Base-by-base conservation (phyloP, 2,888 invertebrate genomes). In the Metalampra italica region DNA sequence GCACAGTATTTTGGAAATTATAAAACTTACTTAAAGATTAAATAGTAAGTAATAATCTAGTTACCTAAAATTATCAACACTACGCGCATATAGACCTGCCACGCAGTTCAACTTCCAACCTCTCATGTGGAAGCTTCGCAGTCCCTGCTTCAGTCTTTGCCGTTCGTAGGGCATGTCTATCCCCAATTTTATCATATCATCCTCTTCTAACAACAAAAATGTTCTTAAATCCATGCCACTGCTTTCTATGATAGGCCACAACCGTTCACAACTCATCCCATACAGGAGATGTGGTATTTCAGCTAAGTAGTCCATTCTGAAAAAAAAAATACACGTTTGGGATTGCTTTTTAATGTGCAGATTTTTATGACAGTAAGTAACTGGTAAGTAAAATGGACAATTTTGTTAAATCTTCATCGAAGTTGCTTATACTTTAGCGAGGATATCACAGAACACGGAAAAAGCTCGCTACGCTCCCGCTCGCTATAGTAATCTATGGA, bases 101-200 rank as follows among this genome's bases (percentile, higher is more conserved):
- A 90, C 88, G 7, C 88, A 71, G 49, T 79, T 78, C 1, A 88
- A 55, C 62, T 85, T 90, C 91, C 91, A 94, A 1, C 86, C 80
- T 56, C 87, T 84, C 51, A 75, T 82, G 61, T 93, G 93, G 66
- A 93, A 93, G 55, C 83, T 88, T 45, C 89, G 79, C 43, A 93
- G 64, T 0, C 91, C 91, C 34, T 74, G 65, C 46, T 84, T 68
- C 53, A 93, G 83, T 63, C 91, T 83, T 53, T 90, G 87, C 53
- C 92, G 82, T 62, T 93, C 92, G 56, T 88, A 91, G 0, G 91
- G 91, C 75, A 93, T 83, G 3, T 86, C 77, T 13, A 94, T 82
- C 34, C 92, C 93, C 36, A 93, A 59, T 46, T 79, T 67, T 41
- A 83, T 66, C 70, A 94, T 83, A 61, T 92, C 91, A 0, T 85